A percentile compares a stretch with the other conserved stretches of the same genome.
Evolutionary conservation across 2,888 invertebrate genomes (phyloP).

Genomic region (Frankliniella fusca): DNA sequence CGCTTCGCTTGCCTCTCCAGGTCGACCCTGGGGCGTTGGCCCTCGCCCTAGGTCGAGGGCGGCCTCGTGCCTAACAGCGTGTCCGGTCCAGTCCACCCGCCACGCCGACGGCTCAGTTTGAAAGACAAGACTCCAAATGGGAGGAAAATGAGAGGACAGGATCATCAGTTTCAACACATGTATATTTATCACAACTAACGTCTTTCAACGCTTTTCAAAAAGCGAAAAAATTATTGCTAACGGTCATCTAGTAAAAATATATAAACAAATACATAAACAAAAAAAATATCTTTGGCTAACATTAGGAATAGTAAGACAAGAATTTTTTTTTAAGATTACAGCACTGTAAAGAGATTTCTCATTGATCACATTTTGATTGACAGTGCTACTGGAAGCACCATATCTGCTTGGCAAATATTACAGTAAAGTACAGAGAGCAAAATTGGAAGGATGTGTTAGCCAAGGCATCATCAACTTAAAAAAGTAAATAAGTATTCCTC

Average conservation of each 20-base stretch:
- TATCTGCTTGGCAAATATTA: no score
- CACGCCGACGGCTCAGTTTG: no score
- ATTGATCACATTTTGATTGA: no score
- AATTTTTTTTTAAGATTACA: no score
- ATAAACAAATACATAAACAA: not conserved
- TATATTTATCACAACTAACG: not conserved
- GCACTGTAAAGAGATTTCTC: no score
- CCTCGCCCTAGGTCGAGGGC: not conserved
- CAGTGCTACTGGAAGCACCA: no score
- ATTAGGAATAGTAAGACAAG: not conserved
- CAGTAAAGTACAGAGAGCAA: not conserved
- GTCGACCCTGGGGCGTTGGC: not conserved
- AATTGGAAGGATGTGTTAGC: constrained; percentile 3
- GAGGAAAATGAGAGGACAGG: no score
- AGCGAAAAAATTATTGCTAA: not conserved
- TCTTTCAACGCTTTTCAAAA: not conserved
- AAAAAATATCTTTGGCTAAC: constrained; percentile 8
- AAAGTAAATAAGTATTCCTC: not conserved
- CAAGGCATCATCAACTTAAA: not conserved
- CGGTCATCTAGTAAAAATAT: not conserved
- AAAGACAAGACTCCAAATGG: no score
- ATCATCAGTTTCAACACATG: not conserved
- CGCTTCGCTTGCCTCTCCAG: not conserved
- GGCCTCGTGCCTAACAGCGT: not conserved
- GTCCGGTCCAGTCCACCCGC: no score